A percentile compares a stretch with the other conserved stretches of the same genome.
Evolutionary conservation across 2,888 invertebrate species (phyloP).

Genomic region (Oscheius sp.): DNA sequence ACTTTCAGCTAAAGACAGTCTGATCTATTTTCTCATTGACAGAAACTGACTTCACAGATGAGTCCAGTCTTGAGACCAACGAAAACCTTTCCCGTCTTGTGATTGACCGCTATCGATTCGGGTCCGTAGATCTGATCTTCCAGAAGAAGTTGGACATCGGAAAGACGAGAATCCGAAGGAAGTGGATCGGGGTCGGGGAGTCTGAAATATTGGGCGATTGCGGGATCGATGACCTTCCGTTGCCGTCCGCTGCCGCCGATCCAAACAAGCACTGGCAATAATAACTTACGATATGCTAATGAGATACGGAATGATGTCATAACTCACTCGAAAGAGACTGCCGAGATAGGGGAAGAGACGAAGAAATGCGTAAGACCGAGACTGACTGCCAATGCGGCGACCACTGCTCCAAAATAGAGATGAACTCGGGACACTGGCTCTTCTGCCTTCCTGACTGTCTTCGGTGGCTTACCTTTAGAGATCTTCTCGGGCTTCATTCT

Average conservation of each 20-base stretch:
- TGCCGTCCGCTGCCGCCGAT: constrained; percentile 3
- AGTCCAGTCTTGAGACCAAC: constrained; percentile 56
- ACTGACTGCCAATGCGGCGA: constrained; percentile 32
- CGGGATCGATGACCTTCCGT: background rate
- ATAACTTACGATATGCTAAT: constrained; percentile 13
- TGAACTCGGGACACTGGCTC: constrained; percentile 1
- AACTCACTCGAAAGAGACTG: constrained; percentile 34
- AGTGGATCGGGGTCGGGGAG: constrained; percentile 43
- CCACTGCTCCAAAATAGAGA: constrained; percentile 17
- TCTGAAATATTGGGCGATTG: constrained; percentile 28
- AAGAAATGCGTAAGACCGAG: constrained; percentile 34
- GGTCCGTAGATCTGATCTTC: constrained; percentile 58
- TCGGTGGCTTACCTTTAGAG: background rate
- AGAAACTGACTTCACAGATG: constrained; percentile 35
- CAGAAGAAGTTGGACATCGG: constrained; percentile 43
- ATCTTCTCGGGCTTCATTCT: constrained; percentile 12
- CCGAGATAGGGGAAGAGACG: constrained; percentile 35
- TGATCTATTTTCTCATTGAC: background rate
- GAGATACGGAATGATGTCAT: constrained; percentile 18
- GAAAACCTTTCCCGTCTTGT: constrained; percentile 43
- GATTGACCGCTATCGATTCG: constrained; percentile 52
- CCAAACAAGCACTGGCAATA: constrained; percentile 1
- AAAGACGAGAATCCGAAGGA: constrained; percentile 42
- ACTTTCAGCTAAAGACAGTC: constrained; percentile 14
- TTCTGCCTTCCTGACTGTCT: background rate